Evolutionary conservation across 2,797 vertebrate genomes (phyloP).

Genomic region (Chaetodon trifasciatus): DNA sequence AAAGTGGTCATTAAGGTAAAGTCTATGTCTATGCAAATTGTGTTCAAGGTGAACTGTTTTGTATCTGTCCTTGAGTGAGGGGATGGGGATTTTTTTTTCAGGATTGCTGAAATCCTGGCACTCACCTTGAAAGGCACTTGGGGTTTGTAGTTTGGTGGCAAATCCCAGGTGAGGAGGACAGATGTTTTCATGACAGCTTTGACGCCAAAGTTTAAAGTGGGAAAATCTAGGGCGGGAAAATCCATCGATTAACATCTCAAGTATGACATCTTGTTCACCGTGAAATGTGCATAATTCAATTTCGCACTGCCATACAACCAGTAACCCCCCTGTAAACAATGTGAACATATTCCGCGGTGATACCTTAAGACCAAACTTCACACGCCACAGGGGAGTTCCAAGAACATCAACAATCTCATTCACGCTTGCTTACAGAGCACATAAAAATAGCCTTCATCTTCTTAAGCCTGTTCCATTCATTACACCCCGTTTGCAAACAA

Average conservation of each 20-base stretch:
- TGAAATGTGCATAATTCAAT: slow-evolving; percentile 55
- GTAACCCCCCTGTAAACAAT: slow-evolving; percentile 46
- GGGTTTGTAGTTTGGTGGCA: slow-evolving; percentile 96
- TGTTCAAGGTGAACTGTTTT: neutral
- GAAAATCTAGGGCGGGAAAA: slow-evolving; percentile 88
- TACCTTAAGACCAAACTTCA: slow-evolving; percentile 52
- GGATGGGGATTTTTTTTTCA: neutral
- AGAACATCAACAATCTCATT: slow-evolving; percentile 61
- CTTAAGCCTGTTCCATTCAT: slow-evolving; percentile 51
- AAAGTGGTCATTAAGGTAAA: neutral
- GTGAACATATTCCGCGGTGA: slow-evolving; percentile 24
- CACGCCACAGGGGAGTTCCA: slow-evolving; percentile 46
- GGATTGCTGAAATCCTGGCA: neutral
- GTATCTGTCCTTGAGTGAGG: neutral
- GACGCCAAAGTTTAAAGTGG: slow-evolving; percentile 96
- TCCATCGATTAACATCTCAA: slow-evolving; percentile 51
- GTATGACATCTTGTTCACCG: slow-evolving; percentile 33
- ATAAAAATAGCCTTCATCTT: slow-evolving; percentile 65
- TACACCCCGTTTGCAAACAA: slow-evolving; percentile 17
- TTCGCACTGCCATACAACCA: slow-evolving; percentile 52
- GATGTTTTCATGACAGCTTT: slow-evolving; percentile 97
- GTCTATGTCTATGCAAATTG: neutral
- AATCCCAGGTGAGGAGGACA: slow-evolving; percentile 98
- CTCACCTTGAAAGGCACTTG: slow-evolving; percentile 95
- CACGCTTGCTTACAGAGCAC: slow-evolving; percentile 62